Conservation (phyloP, 2,113 vertebrate genomes). For the Casuarius casuarius region DNA sequence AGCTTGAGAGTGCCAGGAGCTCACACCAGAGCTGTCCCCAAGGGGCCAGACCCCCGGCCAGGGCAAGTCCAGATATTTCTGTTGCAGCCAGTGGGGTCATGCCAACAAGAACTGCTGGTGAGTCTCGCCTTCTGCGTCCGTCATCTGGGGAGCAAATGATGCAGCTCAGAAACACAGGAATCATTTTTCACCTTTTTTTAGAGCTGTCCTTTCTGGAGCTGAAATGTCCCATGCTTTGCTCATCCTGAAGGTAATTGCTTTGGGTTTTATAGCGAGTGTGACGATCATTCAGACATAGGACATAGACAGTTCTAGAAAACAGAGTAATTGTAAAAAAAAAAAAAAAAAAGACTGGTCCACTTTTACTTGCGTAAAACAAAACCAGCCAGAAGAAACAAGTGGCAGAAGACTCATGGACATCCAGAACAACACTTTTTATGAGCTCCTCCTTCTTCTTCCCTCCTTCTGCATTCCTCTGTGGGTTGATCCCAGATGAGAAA, state of each 20-base stretch:
- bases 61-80: not conserved
- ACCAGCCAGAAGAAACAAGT: not conserved
- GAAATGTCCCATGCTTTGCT: not conserved
- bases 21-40: not conserved
- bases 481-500: not conserved
- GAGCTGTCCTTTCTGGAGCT: not conserved
- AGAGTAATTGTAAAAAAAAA: not conserved
- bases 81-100: too few species aligned
- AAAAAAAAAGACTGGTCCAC: not conserved
- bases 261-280: not conserved
- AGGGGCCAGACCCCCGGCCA: not conserved
- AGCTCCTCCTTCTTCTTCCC: not conserved
- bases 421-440: fast-evolving
- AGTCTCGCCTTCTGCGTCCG: not conserved
- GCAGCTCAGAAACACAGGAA: not conserved
- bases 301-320: not conserved
- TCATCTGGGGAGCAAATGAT: not conserved
- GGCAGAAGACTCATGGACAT: fast-evolving
- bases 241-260: not conserved
- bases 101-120: too few species aligned
- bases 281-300: not conserved
- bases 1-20: not conserved
- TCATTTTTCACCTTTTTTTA: not conserved
- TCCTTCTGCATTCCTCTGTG: not conserved
- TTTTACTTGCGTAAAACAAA: not conserved